Evolutionary conservation across 1,140 invertebrate genomes (phyloP).

Genomic region (Drosophila athabasca): DNA sequence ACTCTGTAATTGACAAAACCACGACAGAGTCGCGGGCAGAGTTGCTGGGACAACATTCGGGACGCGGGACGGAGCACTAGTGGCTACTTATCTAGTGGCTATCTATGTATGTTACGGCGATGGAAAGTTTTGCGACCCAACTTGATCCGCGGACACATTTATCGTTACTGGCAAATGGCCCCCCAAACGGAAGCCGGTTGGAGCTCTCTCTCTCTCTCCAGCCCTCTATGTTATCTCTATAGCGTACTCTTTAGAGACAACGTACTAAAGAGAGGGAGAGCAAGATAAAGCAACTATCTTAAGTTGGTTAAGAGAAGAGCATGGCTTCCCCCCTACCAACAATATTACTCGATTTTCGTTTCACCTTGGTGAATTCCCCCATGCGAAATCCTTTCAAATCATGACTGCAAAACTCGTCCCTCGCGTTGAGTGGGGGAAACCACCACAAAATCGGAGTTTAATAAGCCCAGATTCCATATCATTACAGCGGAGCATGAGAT

Average conservation of each 20-base stretch:
- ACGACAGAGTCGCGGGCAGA: slow-evolving; percentile 5
- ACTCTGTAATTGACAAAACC: slow-evolving; percentile 42
- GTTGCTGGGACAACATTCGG: slow-evolving; percentile 30
- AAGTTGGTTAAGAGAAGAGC: slow-evolving; percentile 3
- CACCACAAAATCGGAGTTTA: slow-evolving; percentile 13
- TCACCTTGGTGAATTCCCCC: slow-evolving; percentile 49
- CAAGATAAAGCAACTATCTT: slow-evolving; percentile 6
- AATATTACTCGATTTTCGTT: background rate
- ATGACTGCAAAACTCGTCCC: slow-evolving; percentile 2
- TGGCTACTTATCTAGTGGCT: slow-evolving; percentile 40
- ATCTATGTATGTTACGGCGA: slow-evolving; percentile 2
- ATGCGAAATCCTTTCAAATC: slow-evolving; percentile 32
- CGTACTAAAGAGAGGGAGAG: slow-evolving; percentile 13
- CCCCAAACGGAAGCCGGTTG: slow-evolving; percentile 10
- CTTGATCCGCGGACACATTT: slow-evolving; percentile 44
- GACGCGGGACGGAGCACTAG: background rate
- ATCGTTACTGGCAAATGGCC: slow-evolving; percentile 37
- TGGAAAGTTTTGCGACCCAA: slow-evolving; percentile 45
- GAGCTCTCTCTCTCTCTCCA: background rate
- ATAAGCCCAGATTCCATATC: slow-evolving; percentile 21
- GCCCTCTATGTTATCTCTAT: slow-evolving; percentile 23
- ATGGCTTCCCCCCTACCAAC: background rate
- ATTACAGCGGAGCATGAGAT: slow-evolving; percentile 33
- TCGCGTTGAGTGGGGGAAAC: background rate
- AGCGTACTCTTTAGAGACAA: slow-evolving; percentile 14